Conservation (phyloP, 2,888 invertebrate genomes). For the Archips xylosteana region DNA sequence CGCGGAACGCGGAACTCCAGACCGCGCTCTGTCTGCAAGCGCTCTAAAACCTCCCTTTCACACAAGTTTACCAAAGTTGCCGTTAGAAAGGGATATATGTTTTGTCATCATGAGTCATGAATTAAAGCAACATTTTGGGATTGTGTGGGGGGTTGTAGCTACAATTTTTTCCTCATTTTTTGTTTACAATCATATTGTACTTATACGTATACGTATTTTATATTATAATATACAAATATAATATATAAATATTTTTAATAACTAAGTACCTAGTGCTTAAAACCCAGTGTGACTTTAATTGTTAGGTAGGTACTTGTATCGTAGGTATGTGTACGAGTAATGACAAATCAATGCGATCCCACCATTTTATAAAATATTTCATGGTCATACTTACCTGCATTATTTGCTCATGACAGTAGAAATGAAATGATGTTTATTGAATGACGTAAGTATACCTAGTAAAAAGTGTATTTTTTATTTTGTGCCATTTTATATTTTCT, state of each 20-base stretch:
- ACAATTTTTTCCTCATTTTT: neutral
- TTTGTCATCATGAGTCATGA: neutral
- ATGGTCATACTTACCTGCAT: constrained; percentile 3
- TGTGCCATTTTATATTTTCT: constrained; percentile 33
- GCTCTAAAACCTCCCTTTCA: neutral
- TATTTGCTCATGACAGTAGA: constrained; percentile 23
- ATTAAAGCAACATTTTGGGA: neutral
- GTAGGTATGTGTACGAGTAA: neutral
- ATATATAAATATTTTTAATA: neutral
- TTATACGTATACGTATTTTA: too few relatives aligned
- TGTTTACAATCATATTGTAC: neutral
- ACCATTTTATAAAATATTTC: constrained; percentile 18
- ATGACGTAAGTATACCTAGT: neutral
- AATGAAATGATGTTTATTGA: neutral
- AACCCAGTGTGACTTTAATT: neutral
- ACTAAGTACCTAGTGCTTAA: neutral
- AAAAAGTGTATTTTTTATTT: constrained; percentile 5
- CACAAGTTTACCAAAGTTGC: neutral
- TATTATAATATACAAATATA: too few relatives aligned
- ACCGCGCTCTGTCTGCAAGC: too few relatives aligned
- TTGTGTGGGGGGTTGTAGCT: neutral
- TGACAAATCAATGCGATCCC: constrained; percentile 4
- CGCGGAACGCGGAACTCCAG: too few relatives aligned
- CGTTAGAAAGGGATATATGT: neutral
- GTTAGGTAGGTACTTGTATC: neutral